These are phyloP conservation scores for Mormyrus hasselquistii DNA, from an alignment of 2,797 vertebrate species.

Conservation along the genomic window DNA sequence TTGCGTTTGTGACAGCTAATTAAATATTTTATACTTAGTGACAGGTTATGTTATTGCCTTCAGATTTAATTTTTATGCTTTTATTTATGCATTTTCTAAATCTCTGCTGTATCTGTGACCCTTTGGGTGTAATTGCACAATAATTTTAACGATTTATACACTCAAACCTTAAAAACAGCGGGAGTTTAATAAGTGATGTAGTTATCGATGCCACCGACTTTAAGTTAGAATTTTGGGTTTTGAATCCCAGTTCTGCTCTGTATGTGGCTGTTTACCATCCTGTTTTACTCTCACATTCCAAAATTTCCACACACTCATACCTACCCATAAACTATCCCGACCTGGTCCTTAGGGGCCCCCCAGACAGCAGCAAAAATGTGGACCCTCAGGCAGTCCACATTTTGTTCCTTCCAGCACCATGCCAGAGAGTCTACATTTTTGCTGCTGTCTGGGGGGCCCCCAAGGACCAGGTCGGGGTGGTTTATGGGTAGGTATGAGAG, in stretches of 20 bases:
- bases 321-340: too few species aligned
- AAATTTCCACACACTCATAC: neutral
- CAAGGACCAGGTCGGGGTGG: neutral
- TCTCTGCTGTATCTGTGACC: neutral
- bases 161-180: neutral
- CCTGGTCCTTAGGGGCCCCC: too few species aligned
- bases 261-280: neutral
- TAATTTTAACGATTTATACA: neutral
- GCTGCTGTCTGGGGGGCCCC: neutral
- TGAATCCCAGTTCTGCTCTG: neutral
- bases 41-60: neutral
- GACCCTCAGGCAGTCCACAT: neutral
- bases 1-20: neutral
- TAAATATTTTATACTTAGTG: neutral
- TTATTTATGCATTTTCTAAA: neutral
- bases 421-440: neutral
- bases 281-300: neutral
- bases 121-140: neutral
- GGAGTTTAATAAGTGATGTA: neutral
- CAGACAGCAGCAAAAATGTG: too few species aligned
- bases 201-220: neutral
- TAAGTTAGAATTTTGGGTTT: neutral
- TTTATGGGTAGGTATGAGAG: neutral
- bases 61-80: neutral
- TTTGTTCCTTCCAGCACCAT: neutral